phyloP scores from a whole-genome alignment of 2,888 invertebrate genomes.

The Lasiommata megera region DNA sequence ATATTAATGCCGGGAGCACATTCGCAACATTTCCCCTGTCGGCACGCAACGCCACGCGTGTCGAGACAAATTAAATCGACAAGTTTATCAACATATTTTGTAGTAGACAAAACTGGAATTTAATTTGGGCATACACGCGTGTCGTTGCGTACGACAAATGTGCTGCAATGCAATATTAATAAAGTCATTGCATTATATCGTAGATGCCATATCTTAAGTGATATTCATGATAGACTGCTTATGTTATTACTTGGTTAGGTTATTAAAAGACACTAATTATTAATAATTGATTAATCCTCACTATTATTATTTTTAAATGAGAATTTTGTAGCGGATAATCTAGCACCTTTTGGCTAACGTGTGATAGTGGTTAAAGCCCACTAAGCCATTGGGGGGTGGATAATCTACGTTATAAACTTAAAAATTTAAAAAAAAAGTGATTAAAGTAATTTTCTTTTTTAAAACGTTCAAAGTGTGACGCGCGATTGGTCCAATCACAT shows the following conservation, averaged over 20 bases:
- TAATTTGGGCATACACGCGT: neutral
- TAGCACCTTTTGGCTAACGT: too few species aligned
- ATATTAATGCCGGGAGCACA: neutral
- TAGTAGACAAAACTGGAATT: too few species aligned
- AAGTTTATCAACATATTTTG: neutral
- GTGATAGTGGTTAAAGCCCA: too few species aligned
- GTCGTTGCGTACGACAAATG: neutral
- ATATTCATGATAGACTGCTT: constrained; percentile 62
- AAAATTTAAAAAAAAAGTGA: too few species aligned
- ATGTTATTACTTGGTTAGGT: constrained; percentile 36
- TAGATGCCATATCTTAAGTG: constrained; percentile 45
- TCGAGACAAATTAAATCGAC: neutral
- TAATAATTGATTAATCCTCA: neutral
- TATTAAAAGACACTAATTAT: constrained; percentile 35
- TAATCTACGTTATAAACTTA: too few species aligned
- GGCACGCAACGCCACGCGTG: neutral
- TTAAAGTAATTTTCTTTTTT: too few species aligned
- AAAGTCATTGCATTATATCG: constrained; percentile 9
- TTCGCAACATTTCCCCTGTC: neutral
- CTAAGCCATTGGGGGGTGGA: too few species aligned
- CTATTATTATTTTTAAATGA: neutral
- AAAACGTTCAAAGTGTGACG: too few species aligned
- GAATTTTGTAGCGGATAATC: too few species aligned
- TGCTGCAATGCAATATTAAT: neutral
- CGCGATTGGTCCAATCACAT: too few species aligned